phyloP scores from a whole-genome alignment of 2,113 vertebrate genomes.

The Potamarius usumacintae region DNA sequence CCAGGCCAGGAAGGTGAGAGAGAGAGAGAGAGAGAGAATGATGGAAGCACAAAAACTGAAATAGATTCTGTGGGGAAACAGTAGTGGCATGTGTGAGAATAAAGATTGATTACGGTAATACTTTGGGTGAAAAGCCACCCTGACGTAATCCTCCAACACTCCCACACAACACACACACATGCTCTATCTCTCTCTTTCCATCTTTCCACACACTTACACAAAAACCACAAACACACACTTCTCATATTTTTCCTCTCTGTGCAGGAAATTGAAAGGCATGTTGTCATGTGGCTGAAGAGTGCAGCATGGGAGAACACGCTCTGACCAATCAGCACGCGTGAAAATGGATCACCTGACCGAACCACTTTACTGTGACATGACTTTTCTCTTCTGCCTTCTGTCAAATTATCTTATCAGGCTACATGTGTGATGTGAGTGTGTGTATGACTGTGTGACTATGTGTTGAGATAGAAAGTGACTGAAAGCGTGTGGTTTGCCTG shows the following conservation, averaged over 20 bases:
- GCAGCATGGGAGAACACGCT: conserved; percentile 48
- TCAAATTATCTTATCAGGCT: conserved; percentile 28
- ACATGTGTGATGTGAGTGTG: conserved; percentile 15
- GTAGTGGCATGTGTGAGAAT: conserved; percentile 19
- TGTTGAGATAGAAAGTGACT: conserved; percentile 4
- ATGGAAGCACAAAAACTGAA: background rate
- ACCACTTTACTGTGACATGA: conserved; percentile 29
- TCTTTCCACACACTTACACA: conserved; percentile 11
- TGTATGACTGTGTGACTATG: background rate
- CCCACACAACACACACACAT: background rate
- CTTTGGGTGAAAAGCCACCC: conserved; percentile 4
- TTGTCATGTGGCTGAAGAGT: conserved; percentile 69
- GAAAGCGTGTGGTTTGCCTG: conserved; percentile 6
- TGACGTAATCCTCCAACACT: background rate
- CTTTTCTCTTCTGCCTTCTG: conserved; percentile 2
- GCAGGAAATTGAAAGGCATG: conserved; percentile 67
- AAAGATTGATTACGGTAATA: conserved; percentile 42
- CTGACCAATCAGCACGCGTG: conserved; percentile 13
- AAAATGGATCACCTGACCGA: conserved; percentile 15
- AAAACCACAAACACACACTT: background rate
- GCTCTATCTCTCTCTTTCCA: background rate
- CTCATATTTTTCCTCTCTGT: conserved; percentile 1
- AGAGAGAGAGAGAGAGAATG: background rate
- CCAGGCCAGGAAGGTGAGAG: conserved; percentile 65
- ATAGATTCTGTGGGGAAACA: conserved; percentile 24